Evolutionary conservation across 2,888 invertebrate species (phyloP), one percentile per base, ranked within the genome.

Genomic region (Globia sparganii): DNA sequence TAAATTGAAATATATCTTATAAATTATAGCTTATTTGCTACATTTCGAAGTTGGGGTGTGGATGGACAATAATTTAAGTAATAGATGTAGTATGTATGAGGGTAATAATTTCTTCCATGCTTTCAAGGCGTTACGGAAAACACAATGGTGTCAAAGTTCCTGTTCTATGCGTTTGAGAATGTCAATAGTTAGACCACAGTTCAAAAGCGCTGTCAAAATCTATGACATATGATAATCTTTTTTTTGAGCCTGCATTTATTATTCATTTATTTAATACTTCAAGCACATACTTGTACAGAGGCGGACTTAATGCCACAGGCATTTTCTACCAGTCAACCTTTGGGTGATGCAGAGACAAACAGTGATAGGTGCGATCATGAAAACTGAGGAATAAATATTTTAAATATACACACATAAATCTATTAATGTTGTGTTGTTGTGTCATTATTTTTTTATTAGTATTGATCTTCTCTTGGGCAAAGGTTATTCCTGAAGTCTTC

Each of bases 1-100:
- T 92, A 93, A 95, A 95, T 95, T 95, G 95, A 95, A 95, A 95
- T 95, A 95, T 95, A 96, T 96, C 95, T 93, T 94, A 96, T 96
- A 95, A 96, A 95, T 95, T 95, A 95, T 94, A 91, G 92, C 88
- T 90, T 90, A 91, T 93, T 93, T 91, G 91, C 88, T 80, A 81
- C 79, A 77, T 56, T 77, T 59, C 21, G 13, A 76, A 59, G 28
- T 72, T 64, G 65, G 84, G 81, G 80, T 73, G 73, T 58, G 56
- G 66, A 61, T 28, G 61, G 61, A 67, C 81, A 72, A 69, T 67
- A 66, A 68, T 61, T 46, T 49, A 58, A 49, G 65, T 72, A 66
- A 72, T 69, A 37, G 40, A 58, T 61, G 62, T 66, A 49, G 25
- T 25, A 53, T 25, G 1, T 31, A 74, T 64, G 56, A 28, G 37